Base-by-base conservation (phyloP, 2,113 vertebrate genomes). In the Oryctolagus cuniculus region DNA sequence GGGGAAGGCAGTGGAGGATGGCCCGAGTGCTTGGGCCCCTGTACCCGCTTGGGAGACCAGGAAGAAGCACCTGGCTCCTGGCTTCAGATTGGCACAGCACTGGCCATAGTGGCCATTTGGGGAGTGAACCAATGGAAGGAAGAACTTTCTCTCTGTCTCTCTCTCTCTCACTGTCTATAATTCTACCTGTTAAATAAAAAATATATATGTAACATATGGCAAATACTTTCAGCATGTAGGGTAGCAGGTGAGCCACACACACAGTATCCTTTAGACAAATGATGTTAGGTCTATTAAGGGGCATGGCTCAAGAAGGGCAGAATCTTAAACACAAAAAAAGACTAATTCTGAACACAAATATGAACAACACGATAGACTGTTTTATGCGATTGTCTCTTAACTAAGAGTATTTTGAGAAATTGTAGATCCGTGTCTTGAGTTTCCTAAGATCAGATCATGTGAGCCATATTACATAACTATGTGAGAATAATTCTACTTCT, bases 161-260 rank as follows among this genome's bases (percentile, higher is more conserved):
- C 44, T 38, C 38, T 44, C 44, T 44, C 44, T 7, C 44, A 44
- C 44, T 44, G 44, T 8, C 44, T 44, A 44, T 44, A 44, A 44
- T 6, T 44, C 44, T 44, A 44, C 44, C 44, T 44, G 44, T 44
- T 6, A 44, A 44, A 44, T 44, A 7, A 44, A 44, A 44, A 44
- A 44, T 44, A 27, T 84, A 15, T 27, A 49, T 31, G 17, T 22
- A 55, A 9, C 9, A 17, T 19, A n/a, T 79, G 38, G 17, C 6
- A 29, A 81, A 79, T 78, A 31, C 72, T 90, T 84, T 84, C 24
- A 70, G 31, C 67, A 92, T 34, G 74, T 91, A 81, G 31, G 44
- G 25, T 21, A 72, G 19, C 69, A 85, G 69, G 13, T 31, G 51
- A 92, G 17, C 66, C 17, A 61, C 10, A 86, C 86, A 72, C 5